Percentiles rank a stretch among this genome's conserved stretches.
Evolutionary conservation across 1,140 invertebrate species (phyloP).

Genomic region (Myzus persicae): DNA sequence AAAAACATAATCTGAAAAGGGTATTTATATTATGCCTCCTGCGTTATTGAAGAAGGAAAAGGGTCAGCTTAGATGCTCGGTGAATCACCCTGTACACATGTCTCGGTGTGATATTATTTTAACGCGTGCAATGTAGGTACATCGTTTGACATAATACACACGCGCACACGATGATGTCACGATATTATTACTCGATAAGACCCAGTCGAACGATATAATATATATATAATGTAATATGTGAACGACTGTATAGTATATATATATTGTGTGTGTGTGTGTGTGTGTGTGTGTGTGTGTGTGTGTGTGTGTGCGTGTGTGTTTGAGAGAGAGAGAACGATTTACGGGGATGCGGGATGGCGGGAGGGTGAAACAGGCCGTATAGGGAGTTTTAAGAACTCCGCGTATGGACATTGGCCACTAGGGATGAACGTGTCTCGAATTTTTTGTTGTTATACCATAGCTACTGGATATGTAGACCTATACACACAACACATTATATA

Average conservation of each 20-base stretch:
- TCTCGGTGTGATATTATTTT: not conserved
- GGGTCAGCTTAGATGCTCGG: too few relatives aligned
- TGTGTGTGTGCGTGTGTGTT: too few relatives aligned
- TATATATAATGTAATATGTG: not conserved
- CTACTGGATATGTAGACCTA: not conserved
- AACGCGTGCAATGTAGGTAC: not conserved
- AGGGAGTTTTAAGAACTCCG: slow-evolving; percentile 27
- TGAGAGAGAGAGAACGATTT: not conserved
- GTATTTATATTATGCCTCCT: too few relatives aligned
- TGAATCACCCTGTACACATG: not conserved
- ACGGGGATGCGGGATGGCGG: not conserved
- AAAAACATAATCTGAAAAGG: too few relatives aligned
- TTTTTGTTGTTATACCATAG: not conserved
- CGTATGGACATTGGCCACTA: slow-evolving; percentile 48
- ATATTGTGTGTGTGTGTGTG: not conserved
- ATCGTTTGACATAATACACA: not conserved
- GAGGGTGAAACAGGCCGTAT: too few relatives aligned
- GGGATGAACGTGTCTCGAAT: slow-evolving; percentile 54
- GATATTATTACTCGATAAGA: not conserved
- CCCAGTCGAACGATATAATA: not conserved
- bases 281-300: not conserved
- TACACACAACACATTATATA: not conserved
- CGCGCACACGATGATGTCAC: too few relatives aligned
- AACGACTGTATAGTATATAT: not conserved
- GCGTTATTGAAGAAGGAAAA: too few relatives aligned